Percentiles rank a stretch among this genome's conserved stretches.
These are phyloP conservation scores for Boloria selene DNA, from an alignment of 2,888 invertebrate genomes.

Conservation along the genomic window DNA sequence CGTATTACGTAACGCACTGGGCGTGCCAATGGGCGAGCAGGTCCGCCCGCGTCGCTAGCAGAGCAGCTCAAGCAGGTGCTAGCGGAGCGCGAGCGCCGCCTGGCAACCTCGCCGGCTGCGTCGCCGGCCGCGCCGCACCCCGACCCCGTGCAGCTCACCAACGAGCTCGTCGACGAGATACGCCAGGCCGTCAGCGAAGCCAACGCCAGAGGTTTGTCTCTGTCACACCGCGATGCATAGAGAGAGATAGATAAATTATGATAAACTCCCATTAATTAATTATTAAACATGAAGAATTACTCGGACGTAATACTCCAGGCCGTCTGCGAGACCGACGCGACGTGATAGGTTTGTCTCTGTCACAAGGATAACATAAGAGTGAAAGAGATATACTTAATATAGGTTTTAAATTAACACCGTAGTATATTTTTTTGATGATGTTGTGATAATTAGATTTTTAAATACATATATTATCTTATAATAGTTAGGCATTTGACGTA, in stretches of 20 bases:
- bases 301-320: no score
- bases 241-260: background rate
- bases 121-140: constrained; percentile 86
- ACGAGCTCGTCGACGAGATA: constrained; percentile 93
- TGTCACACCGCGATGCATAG: background rate
- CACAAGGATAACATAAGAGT: no score
- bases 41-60: constrained; percentile 90
- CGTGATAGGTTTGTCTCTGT: no score
- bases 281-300: background rate
- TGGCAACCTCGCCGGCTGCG: constrained; percentile 75
- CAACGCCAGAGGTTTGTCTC: constrained; percentile 88
- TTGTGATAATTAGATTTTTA: no score
- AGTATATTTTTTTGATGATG: no score
- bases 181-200: constrained; percentile 94
- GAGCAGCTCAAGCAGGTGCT: constrained; percentile 94
- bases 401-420: no score
- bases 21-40: constrained; percentile 53
- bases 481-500: background rate
- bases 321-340: no score
- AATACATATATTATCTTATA: no score
- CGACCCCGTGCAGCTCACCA: constrained; percentile 87
- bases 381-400: no score
- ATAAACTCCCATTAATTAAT: background rate
- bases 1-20: background rate
- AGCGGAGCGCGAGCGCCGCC: constrained; percentile 91